phyloP scores from a whole-genome alignment of 2,113 vertebrate species.

The Fukomys damarensis region DNA sequence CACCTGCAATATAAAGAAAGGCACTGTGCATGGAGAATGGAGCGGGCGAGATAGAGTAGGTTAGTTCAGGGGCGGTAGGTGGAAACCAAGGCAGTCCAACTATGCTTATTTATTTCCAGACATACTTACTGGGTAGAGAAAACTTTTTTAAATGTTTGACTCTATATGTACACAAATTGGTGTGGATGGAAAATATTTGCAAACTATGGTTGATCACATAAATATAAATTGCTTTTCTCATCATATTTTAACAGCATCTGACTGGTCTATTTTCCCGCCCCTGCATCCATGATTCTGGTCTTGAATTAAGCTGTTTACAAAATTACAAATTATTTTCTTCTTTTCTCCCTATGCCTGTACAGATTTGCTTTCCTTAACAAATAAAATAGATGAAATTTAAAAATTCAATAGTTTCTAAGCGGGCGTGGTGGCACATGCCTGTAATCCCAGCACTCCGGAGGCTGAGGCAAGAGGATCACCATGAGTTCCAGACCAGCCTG shows the following conservation, averaged over 20 bases:
- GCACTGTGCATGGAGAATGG: neutral
- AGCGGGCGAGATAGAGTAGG: neutral
- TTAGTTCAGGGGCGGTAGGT: neutral
- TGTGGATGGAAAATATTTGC: neutral
- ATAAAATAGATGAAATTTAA: conserved; percentile 23
- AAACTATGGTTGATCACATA: neutral
- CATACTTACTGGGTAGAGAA: neutral
- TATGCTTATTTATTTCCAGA: neutral
- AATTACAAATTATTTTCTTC: neutral
- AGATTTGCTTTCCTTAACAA: conserved; percentile 54
- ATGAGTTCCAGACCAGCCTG: too few species aligned
- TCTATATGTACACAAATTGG: neutral
- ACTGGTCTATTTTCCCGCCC: neutral
- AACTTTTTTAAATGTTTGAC: neutral
- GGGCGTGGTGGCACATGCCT: too few species aligned
- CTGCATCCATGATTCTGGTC: neutral
- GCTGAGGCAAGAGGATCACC: too few species aligned
- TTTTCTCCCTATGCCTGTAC: neutral
- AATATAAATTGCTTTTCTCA: neutral
- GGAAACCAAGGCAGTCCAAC: neutral
- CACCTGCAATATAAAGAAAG: neutral
- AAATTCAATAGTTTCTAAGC: conserved; percentile 36
- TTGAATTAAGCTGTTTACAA: conserved; percentile 9
- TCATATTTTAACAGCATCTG: neutral
- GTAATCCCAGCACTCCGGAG: too few species aligned